Evolutionary conservation across 2,113 vertebrate genomes (phyloP).

Genomic region (Galemys pyrenaicus): DNA sequence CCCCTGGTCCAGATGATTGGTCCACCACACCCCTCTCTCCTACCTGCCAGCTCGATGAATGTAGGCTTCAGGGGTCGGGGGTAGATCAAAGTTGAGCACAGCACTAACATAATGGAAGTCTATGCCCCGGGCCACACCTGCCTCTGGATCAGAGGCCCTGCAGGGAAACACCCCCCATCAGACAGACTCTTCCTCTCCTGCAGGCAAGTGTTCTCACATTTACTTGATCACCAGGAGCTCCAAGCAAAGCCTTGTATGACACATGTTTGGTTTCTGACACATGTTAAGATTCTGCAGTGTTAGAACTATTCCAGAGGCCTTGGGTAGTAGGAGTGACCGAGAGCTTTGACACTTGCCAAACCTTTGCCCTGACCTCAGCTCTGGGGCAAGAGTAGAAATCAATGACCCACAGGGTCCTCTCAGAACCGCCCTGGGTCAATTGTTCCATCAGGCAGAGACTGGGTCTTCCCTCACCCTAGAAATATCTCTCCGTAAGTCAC

Average conservation of each 20-base stretch:
- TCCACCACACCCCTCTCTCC: background rate
- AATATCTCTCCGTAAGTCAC: background rate
- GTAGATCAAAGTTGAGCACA: slow-evolving; percentile 95
- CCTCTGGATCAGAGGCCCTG: slow-evolving; percentile 89
- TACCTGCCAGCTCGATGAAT: slow-evolving; percentile 95
- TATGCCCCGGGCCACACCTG: slow-evolving; percentile 92
- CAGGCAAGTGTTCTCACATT: background rate
- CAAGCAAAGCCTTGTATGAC: background rate
- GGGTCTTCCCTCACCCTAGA: background rate
- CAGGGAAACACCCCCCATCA: background rate
- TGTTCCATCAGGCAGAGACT: background rate
- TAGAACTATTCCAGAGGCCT: background rate
- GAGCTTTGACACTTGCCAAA: background rate
- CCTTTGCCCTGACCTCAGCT: background rate
- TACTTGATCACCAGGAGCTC: too few relatives aligned
- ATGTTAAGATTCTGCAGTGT: rapidly evolving
- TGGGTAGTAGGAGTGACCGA: rapidly evolving
- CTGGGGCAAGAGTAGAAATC: background rate
- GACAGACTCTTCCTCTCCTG: background rate
- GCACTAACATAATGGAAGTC: slow-evolving; percentile 95
- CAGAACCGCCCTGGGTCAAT: background rate
- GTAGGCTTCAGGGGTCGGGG: slow-evolving; percentile 88
- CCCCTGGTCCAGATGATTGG: rapidly evolving
- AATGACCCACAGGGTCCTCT: rapidly evolving
- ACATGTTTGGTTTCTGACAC: background rate